Conservation (phyloP, 2,888 invertebrate genomes). For the Tenthredo amoena region DNA sequence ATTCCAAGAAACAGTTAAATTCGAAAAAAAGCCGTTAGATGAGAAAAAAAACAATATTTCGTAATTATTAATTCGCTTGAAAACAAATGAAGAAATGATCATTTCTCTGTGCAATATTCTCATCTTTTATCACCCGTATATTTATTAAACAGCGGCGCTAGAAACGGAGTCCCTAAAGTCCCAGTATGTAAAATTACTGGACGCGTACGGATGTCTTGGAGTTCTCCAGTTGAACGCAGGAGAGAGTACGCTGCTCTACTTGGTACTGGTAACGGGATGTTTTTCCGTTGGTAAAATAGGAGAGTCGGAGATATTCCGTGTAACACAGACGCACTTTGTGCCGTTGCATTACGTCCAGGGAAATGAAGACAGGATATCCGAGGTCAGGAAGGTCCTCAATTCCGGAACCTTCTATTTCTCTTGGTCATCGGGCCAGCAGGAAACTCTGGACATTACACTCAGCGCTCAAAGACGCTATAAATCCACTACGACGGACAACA, state of each 20-base stretch:
- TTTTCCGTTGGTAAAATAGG: constrained; percentile 97
- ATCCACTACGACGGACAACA: constrained; percentile 91
- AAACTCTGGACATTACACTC: constrained; percentile 93
- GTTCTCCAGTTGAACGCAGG: constrained; percentile 93
- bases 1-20: neutral
- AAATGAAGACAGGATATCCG: constrained; percentile 82
- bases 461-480: constrained; percentile 94
- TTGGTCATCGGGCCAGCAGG: constrained; percentile 82
- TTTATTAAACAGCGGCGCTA: constrained; percentile 82
- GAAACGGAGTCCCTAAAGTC: constrained; percentile 95
- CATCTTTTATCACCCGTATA: neutral
- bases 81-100: too few species aligned
- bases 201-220: constrained; percentile 98
- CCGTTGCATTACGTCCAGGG: constrained; percentile 88
- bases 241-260: constrained; percentile 90
- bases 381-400: constrained; percentile 92
- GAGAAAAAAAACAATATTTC: neutral
- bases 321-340: constrained; percentile 95
- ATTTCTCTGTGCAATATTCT: neutral
- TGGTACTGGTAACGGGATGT: constrained; percentile 97
- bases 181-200: constrained; percentile 93
- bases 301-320: constrained; percentile 96
- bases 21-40: too few species aligned
- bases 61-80: too few species aligned
- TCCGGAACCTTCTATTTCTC: constrained; percentile 99